Conservation (phyloP, 1,140 invertebrate species). For the Euwallacea fornicatus region DNA sequence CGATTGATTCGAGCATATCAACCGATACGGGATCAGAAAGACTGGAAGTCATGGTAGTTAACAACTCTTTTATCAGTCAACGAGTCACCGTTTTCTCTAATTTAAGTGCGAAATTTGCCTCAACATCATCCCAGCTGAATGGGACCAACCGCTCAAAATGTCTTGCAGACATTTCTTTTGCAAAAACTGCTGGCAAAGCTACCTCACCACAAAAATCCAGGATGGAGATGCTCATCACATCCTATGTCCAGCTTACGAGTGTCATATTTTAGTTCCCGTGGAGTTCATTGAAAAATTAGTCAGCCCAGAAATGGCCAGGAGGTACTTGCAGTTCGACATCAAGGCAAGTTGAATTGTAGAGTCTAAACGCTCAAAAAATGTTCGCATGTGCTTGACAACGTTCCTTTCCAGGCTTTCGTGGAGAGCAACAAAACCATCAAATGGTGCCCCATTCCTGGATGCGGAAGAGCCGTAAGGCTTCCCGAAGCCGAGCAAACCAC, state of each 20-base stretch:
- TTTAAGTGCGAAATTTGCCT: conserved; percentile 67
- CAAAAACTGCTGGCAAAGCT: conserved; percentile 67
- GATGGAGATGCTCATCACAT: conserved; percentile 70
- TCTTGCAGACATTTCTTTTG: conserved; percentile 69
- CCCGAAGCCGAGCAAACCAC: conserved; percentile 60
- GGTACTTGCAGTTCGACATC: conserved; percentile 74
- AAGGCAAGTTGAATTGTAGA: conserved; percentile 56
- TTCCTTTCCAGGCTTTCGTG: conserved; percentile 64
- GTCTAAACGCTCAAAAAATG: not conserved
- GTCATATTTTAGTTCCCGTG: conserved; percentile 67
- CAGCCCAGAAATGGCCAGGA: conserved; percentile 65
- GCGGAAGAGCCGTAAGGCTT: conserved; percentile 68
- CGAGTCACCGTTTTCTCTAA: not conserved
- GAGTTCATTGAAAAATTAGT: conserved; percentile 70
- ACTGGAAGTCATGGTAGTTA: conserved; percentile 50
- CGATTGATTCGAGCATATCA: conserved; percentile 50
- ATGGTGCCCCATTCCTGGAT: conserved; percentile 73
- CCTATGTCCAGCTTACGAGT: conserved; percentile 68
- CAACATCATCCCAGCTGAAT: conserved; percentile 48
- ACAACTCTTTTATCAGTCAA: conserved; percentile 16
- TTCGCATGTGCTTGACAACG: not conserved
- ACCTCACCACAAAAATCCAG: conserved; percentile 68
- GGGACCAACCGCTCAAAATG: conserved; percentile 55
- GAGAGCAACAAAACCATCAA: conserved; percentile 73
- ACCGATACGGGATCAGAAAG: conserved; percentile 44